Evolutionary conservation across 2,113 vertebrate species (phyloP).

Genomic region (Rhynchomys soricoides): DNA sequence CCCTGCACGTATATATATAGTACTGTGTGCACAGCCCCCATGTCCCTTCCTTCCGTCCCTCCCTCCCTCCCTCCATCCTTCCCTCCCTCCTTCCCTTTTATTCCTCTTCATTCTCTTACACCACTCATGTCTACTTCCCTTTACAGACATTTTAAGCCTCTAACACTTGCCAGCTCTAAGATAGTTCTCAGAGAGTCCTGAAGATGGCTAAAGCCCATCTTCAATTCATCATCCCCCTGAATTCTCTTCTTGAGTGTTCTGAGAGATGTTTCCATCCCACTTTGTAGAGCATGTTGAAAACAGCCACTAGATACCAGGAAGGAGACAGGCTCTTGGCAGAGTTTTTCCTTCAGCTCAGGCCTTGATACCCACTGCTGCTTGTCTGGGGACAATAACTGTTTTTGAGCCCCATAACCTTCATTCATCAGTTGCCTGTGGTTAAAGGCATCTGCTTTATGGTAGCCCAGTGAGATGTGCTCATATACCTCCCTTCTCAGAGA

Average conservation of each 20-base stretch:
- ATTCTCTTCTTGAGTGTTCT: neutral
- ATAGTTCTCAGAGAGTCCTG: neutral
- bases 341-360: neutral
- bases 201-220: neutral
- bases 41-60: too few species aligned
- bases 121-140: neutral
- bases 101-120: neutral
- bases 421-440: neutral
- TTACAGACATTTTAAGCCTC: neutral
- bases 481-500: rapidly evolving
- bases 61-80: too few species aligned
- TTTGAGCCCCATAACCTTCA: neutral
- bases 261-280: neutral
- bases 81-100: too few species aligned
- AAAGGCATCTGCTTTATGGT: neutral
- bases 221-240: neutral
- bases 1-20: neutral
- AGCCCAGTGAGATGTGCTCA: neutral
- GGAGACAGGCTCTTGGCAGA: too few species aligned
- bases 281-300: neutral
- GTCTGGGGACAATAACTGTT: neutral
- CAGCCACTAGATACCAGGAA: neutral
- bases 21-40: too few species aligned
- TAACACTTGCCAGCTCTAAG: neutral
- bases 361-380: neutral